These are phyloP conservation scores for Coelinius sp. DNA, from an alignment of 2,888 invertebrate species.

Conservation along the genomic window DNA sequence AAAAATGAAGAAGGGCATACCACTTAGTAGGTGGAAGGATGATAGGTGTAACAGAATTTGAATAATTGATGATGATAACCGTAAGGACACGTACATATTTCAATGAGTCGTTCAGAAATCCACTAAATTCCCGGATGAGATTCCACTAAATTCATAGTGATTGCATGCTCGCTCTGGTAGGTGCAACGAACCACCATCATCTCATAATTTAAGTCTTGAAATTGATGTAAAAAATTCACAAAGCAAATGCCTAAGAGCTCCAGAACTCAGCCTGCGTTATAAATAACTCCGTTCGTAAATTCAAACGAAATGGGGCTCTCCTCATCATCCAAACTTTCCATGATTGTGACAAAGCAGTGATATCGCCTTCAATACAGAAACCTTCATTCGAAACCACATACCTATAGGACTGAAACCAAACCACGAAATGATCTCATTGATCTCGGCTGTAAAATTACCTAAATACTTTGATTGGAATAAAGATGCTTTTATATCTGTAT, in stretches of 20 bases:
- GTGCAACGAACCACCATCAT: constrained; percentile 3
- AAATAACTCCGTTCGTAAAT: not conserved
- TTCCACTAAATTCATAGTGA: too few relatives aligned
- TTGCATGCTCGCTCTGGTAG: not conserved
- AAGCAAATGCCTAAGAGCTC: not conserved
- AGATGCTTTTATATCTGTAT: constrained; percentile 2
- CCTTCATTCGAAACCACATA: not conserved
- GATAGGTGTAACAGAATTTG: constrained; percentile 23
- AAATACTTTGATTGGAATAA: not conserved
- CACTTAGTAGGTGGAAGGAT: not conserved
- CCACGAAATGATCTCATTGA: not conserved
- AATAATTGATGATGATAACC: constrained; percentile 37
- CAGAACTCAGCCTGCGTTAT: not conserved
- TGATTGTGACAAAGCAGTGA: not conserved
- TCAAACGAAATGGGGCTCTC: not conserved
- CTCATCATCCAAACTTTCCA: not conserved
- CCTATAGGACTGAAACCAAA: not conserved
- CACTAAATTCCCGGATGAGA: not conserved
- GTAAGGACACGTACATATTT: constrained; percentile 26
- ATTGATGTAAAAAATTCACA: not conserved
- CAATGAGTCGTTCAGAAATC: constrained; percentile 4
- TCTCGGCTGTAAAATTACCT: not conserved
- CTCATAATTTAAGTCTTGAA: not conserved
- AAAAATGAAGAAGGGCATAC: not conserved
- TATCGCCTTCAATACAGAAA: not conserved